phyloP scores from a whole-genome alignment of 2,888 invertebrate genomes.

The Leucania comma region DNA sequence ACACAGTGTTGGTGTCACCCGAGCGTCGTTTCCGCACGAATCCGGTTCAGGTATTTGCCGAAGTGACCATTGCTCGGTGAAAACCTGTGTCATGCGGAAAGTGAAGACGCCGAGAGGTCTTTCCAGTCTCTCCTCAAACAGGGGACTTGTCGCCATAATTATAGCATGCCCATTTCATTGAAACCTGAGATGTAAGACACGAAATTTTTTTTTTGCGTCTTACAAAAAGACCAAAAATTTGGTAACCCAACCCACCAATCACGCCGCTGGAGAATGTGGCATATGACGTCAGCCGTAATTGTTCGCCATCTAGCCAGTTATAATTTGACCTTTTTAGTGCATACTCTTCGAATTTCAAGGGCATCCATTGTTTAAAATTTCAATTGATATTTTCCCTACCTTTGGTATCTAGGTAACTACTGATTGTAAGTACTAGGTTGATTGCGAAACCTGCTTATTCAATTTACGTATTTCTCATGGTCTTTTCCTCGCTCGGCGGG shows the following conservation, averaged over 20 bases:
- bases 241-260: constrained; percentile 15
- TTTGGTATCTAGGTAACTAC: constrained; percentile 40
- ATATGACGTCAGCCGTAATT: constrained; percentile 53
- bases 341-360: constrained; percentile 57
- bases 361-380: constrained; percentile 58
- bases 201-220: no score
- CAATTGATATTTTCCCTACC: constrained; percentile 45
- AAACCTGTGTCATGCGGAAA: no score
- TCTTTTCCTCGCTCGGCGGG: constrained; percentile 35
- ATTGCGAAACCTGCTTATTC: constrained; percentile 45
- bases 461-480: constrained; percentile 44
- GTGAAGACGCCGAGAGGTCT: no score
- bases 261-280: constrained; percentile 34
- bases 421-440: constrained; percentile 42
- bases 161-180: no score
- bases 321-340: constrained; percentile 60
- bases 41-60: no score
- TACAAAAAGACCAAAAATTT: constrained; percentile 5
- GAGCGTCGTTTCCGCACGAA: no score
- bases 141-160: no score
- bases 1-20: no score
- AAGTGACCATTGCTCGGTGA: no score
- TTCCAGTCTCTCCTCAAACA: no score
- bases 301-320: constrained; percentile 38
- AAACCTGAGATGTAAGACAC: no score